phyloP scores from a whole-genome alignment of 1,140 invertebrate genomes.

The Maconellicoccus hirsutus region DNA sequence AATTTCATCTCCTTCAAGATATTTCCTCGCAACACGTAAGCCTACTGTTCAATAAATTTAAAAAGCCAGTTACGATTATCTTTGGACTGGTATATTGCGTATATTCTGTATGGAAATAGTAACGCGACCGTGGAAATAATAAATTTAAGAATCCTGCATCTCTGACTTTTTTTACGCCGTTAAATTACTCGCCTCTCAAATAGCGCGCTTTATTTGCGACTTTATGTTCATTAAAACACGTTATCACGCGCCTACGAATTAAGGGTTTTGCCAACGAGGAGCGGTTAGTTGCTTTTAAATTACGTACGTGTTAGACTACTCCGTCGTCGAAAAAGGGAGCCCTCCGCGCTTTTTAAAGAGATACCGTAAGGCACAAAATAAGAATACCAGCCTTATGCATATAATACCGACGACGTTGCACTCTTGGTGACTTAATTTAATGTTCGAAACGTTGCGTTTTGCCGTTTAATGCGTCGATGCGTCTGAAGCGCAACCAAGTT shows the following conservation, averaged over 20 bases:
- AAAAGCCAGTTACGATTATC: no score
- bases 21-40: no score
- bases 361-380: neutral
- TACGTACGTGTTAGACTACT: conserved; percentile 7
- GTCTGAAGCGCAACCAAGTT: no score
- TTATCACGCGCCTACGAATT: conserved; percentile 19
- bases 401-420: neutral
- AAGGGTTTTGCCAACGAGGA: conserved; percentile 12
- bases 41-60: no score
- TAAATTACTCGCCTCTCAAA: conserved; percentile 4
- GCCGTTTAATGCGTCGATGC: neutral
- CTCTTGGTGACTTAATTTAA: neutral
- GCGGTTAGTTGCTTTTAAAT: conserved; percentile 18
- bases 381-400: neutral
- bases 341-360: neutral
- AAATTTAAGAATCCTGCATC: neutral
- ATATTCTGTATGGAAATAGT: no score
- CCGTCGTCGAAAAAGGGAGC: neutral
- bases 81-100: no score
- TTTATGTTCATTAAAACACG: conserved; percentile 21
- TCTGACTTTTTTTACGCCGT: neutral
- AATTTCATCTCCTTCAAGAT: no score
- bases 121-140: neutral
- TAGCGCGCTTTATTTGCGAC: conserved; percentile 11
- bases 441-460: neutral